A percentile compares a stretch with the other conserved stretches of the same genome.
phyloP scores from a whole-genome alignment of 2,113 vertebrate genomes.

The Oncorhynchus kisutch region DNA sequence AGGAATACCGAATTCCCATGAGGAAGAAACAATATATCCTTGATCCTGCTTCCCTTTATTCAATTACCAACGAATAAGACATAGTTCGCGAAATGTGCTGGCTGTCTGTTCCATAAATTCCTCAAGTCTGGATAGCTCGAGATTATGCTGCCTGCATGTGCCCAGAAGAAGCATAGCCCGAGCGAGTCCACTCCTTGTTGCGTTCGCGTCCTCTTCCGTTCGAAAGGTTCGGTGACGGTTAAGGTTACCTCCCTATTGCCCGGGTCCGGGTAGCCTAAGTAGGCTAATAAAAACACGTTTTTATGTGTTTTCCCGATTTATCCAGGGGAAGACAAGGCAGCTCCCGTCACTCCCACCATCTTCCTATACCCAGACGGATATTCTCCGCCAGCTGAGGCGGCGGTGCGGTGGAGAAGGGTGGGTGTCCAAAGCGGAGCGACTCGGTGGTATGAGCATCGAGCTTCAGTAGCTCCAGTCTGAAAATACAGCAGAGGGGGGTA shows the following conservation, averaged over 20 bases:
- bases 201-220: constrained; percentile 67
- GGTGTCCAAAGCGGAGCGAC: constrained; percentile 11
- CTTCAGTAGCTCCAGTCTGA: constrained; percentile 9
- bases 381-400: constrained; percentile 56
- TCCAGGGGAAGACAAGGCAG: constrained; percentile 25
- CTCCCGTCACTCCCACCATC: constrained; percentile 54
- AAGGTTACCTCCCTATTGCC: constrained; percentile 49
- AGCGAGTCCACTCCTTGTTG: constrained; percentile 36
- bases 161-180: constrained; percentile 45
- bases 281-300: constrained; percentile 1
- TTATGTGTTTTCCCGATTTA: constrained; percentile 15
- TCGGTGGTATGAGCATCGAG: neutral
- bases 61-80: constrained; percentile 13
- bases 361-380: constrained; percentile 63
- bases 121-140: constrained; percentile 48
- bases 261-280: constrained; percentile 9
- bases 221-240: constrained; percentile 38
- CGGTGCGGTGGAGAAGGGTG: constrained; percentile 26
- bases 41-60: constrained; percentile 19
- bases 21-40: constrained; percentile 22
- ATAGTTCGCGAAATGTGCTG: neutral
- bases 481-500: constrained; percentile 23
- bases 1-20: constrained; percentile 41
- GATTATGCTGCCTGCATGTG: constrained; percentile 52
- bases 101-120: constrained; percentile 26